Base-by-base conservation (phyloP, 2,888 invertebrate species). In the Atrina japonica region DNA sequence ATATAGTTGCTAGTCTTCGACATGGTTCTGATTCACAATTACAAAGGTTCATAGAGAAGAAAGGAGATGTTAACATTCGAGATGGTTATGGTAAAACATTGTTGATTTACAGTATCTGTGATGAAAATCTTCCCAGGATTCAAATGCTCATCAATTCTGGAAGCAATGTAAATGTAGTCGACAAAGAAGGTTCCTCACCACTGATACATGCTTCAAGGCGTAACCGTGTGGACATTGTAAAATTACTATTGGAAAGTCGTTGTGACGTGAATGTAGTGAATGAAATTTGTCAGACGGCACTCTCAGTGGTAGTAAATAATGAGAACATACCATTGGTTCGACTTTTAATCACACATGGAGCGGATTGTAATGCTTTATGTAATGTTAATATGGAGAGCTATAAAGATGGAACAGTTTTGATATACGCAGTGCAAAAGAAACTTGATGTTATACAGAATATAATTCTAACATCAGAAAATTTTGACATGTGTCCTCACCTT, bases 1-100 rank as follows among this genome's bases (percentile, higher is more conserved):
- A 59, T 18, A 59, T 59, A 43, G 59, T 59, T 14, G 59, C 41
- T n/a, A 59, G 27, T 59, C 43, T 59, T 27, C 25, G 29, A 14
- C 43, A 25, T 3, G 59, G 59, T 41, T 45, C 59, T 1, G 59
- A 59, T 21, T 27, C 27, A 7, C 27, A 43, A n/a, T 43, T 59
- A 25, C 59, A 45, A 25, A 27, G 23, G 2, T 59, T 27, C 25
- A 41, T 59, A 14, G 43, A 59, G 43, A 59, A 45, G 25, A 59
- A 59, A 43, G 59, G 59, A n/a, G 45, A 59, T 45, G 9, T 59
- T 16, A 59, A 59, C 43, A n/a, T 59, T 7, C 40, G 45, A 14
- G 43, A 59, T 45, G 45, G 43, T 27, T 43, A 27, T 59, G 59
- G 29, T 27, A 41, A n/a, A 25, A 59, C 59, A 16, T 43, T 59